Base-by-base conservation (phyloP, 2,888 invertebrate species). In the Gortyna flavago region DNA sequence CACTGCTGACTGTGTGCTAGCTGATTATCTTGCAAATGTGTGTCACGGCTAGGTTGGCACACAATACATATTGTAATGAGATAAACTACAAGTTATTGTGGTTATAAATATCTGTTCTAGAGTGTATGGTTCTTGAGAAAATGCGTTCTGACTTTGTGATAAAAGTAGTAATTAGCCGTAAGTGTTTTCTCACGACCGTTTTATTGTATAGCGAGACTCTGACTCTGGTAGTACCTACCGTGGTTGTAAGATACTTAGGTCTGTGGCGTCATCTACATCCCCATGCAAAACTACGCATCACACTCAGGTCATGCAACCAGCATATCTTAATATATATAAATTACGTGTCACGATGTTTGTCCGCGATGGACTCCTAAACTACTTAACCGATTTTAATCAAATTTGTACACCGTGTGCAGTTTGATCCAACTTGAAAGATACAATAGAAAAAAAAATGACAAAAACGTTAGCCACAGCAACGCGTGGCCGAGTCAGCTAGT, bases 11-110 rank as follows among this genome's bases (percentile, higher is more conserved):
- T 21, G 21, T 54, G 11, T 72, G 38, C n/a, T 41, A 32, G 25
- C 44, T 54, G 76, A 83, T 83, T 85, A 85, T 83, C 85, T 85
- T 66, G 44, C 51, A 66, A 81, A 85, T 82, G 72, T 76, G 29
- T 85, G 83, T 81, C 85, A 81, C 51, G 85, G 72, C 67, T 75
- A 64, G 62, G 75, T 70, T 62, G 25, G 77, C 9, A 70, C 66
- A 83, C 76, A 85, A 83, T 76, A 41, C 57, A 16, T 62, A 70
- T 70, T 76, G 51, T 71, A 62, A 84, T 72, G 61, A 72, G 81
- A 85, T 77, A 81, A 72, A 71, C 35, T 61, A 51, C 16, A 66
- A 38, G 66, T 51, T 68, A 84, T 64, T 69, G 32, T 66, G n/a
- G 18, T 25, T 44, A 35, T 66, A 25, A 51, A 59, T 73, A 32